Percentiles rank a stretch among this genome's conserved stretches.
phyloP scores from a whole-genome alignment of 1,140 invertebrate genomes.

The Lasioglossum albipes region DNA sequence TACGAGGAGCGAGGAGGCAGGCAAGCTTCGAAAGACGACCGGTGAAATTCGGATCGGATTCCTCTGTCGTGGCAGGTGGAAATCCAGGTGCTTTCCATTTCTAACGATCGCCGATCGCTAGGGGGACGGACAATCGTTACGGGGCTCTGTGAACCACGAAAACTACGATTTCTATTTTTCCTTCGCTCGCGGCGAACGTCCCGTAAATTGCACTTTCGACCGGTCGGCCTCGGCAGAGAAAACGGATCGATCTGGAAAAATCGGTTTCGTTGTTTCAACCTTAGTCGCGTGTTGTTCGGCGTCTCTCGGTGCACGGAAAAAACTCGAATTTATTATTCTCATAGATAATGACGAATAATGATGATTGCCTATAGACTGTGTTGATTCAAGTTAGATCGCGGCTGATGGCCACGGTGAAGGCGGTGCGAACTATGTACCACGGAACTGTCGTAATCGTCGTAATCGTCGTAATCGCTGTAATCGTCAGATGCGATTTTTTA shows the following conservation, averaged over 20 bases:
- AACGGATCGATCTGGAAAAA: background rate
- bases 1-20: background rate
- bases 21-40: background rate
- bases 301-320: no score
- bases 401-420: no score
- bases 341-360: no score
- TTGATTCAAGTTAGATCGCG: no score
- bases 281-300: no score
- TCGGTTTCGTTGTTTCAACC: background rate
- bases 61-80: conserved; percentile 29
- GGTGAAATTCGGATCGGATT: conserved; percentile 34
- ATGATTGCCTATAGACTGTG: no score
- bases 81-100: conserved; percentile 47
- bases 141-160: conserved; percentile 36
- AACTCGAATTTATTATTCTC: no score
- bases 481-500: no score
- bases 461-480: no score
- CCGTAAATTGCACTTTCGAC: background rate
- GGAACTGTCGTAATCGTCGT: no score
- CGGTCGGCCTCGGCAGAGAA: background rate
- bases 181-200: background rate
- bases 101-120: conserved; percentile 22
- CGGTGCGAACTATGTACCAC: no score
- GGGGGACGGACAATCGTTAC: conserved; percentile 23
- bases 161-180: conserved; percentile 39